Base-by-base conservation (phyloP, 2,888 invertebrate species). In the Prosapia bicincta region DNA sequence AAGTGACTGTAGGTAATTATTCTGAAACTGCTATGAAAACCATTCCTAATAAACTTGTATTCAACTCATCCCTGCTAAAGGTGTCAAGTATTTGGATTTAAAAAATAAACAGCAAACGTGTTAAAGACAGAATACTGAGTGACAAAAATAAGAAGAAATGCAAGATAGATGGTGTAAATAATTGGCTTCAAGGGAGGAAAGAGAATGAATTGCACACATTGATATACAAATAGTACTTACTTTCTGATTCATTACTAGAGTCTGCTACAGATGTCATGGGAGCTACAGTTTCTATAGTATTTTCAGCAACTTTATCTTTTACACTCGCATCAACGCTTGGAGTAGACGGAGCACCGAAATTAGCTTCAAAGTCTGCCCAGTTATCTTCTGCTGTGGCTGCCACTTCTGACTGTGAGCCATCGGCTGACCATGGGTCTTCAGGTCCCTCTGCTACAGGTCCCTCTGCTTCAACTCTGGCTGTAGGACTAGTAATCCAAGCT, bases 291-390 rank as follows among this genome's bases (percentile, higher is more conserved):
- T 38, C 6, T 7, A 38, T 13, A 38, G 3, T 9, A 38, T 9
- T 54, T n/a, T 2, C 20, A 6, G 20, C 54, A n/a, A 54, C 54
- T 20, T 2, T 20, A 2, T 54, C 3, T 54, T 54, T 13, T 54
- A 20, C n/a, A 38, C 15, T 38, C 3, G n/a, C 54, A n/a, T 10
- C 5, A 10, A 3, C 3, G 3, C 3, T 38, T 23, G 32, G 23
- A 23, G 30, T 66, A 32, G 66, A 24, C 26, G 32, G 69, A 6
- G 70, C 68, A 66, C 26, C 72, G 67, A 78, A 78, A 26, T 78
- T 74, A n/a, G 71, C 67, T 80, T 83, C 85, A 80, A 87, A 87
- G 79, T 86, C 85, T 5, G 87, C 87, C 87, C 87, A 87, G 72
- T 84, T 85, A 54, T 81, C 81, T 43, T 80, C 78, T 54, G 79